A percentile compares a stretch with the other conserved stretches of the same genome.
phyloP scores from a whole-genome alignment of 2,888 invertebrate genomes.

The Rhagonycha lutea region DNA sequence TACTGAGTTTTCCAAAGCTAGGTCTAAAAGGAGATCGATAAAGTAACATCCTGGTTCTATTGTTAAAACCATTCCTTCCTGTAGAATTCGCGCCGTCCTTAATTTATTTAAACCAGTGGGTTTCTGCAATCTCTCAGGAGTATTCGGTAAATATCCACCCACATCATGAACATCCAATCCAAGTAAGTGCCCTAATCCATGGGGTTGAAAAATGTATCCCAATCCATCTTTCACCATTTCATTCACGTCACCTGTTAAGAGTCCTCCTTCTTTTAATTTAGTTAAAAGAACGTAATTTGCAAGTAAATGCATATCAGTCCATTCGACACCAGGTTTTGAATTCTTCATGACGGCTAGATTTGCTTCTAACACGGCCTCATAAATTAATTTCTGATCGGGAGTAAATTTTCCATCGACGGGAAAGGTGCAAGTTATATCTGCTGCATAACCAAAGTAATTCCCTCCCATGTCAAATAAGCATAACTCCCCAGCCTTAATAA shows the following conservation, averaged over 20 bases:
- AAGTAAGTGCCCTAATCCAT: constrained; percentile 94
- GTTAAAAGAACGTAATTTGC: constrained; percentile 79
- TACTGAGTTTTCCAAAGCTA: constrained; percentile 73
- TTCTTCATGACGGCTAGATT: constrained; percentile 81
- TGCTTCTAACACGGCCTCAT: constrained; percentile 86
- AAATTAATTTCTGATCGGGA: constrained; percentile 84
- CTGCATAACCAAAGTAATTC: constrained; percentile 94
- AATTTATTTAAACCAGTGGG: constrained; percentile 75
- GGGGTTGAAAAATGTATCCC: constrained; percentile 90
- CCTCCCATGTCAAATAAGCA: constrained; percentile 98
- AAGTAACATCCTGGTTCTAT: constrained; percentile 99
- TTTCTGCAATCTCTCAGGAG: constrained; percentile 69
- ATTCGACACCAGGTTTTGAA: constrained; percentile 86
- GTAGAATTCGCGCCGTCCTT: constrained; percentile 77
- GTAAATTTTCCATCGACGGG: constrained; percentile 95
- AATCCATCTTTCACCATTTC: constrained; percentile 77
- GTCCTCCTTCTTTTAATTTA: constrained; percentile 74
- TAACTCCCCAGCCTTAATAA: constrained; percentile 82
- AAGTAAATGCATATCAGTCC: constrained; percentile 92
- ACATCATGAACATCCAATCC: constrained; percentile 98
- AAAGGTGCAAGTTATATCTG: constrained; percentile 96
- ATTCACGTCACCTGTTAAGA: constrained; percentile 74
- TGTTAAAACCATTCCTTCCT: constrained; percentile 87
- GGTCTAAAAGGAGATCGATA: constrained; percentile 78
- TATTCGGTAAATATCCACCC: constrained; percentile 83